phyloP scores from a whole-genome alignment of 2,888 invertebrate genomes.

The Xanthostigma xanthostigma region DNA sequence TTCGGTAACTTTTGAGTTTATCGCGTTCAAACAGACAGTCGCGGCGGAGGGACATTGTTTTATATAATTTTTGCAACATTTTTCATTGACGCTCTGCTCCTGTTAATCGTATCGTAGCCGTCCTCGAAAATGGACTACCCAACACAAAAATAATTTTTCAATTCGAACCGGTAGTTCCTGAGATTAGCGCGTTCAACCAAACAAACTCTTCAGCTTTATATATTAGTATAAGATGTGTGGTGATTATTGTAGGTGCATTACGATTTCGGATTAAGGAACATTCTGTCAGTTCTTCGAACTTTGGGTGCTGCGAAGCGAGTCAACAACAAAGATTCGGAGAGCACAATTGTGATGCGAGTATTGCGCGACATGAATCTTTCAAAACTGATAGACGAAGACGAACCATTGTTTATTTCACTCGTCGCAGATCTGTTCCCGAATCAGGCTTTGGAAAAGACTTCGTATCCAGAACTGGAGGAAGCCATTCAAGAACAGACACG shows the following conservation, averaged over 20 bases:
- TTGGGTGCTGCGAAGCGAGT: conserved; percentile 83
- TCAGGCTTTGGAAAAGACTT: conserved; percentile 82
- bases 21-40: too few species aligned
- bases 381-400: conserved; percentile 93
- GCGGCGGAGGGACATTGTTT: too few species aligned
- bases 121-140: too few species aligned
- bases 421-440: conserved; percentile 94
- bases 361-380: conserved; percentile 96
- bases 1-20: too few species aligned
- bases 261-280: conserved; percentile 91
- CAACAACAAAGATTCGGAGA: conserved; percentile 84
- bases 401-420: conserved; percentile 90
- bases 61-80: too few species aligned
- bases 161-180: too few species aligned
- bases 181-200: too few species aligned
- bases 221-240: too few species aligned
- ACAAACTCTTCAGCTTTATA: too few species aligned
- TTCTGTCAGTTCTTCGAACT: conserved; percentile 83
- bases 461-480: conserved; percentile 75
- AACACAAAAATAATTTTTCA: too few species aligned
- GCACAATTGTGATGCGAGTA: conserved; percentile 93
- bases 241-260: conserved; percentile 66
- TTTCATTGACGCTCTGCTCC: too few species aligned
- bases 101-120: too few species aligned
- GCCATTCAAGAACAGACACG: conserved; percentile 77